phyloP scores from a whole-genome alignment of 2,113 vertebrate genomes.

The Fukomys damarensis region DNA sequence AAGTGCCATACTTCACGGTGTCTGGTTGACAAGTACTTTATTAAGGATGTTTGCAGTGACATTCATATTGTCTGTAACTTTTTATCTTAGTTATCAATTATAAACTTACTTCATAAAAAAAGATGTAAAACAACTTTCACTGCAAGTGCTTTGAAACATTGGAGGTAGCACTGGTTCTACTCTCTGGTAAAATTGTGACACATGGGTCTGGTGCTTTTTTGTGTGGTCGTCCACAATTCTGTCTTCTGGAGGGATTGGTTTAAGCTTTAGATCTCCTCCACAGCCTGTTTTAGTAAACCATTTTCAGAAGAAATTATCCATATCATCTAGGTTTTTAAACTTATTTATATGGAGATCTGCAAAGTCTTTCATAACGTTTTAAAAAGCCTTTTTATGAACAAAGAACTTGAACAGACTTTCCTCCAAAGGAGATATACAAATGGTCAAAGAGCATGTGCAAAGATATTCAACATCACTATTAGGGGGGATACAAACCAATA shows the following conservation, averaged over 20 bases:
- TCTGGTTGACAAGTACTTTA: too few relatives aligned
- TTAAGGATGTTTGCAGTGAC: too few relatives aligned
- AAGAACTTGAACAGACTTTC: not conserved
- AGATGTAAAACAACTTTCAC: too few relatives aligned
- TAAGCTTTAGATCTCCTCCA: not conserved
- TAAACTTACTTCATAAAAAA: too few relatives aligned
- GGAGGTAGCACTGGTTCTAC: too few relatives aligned
- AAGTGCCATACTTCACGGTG: too few relatives aligned
- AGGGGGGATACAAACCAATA: not conserved
- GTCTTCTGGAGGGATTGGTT: not conserved
- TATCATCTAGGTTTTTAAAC: not conserved
- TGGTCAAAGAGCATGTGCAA: not conserved
- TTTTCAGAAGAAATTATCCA: not conserved
- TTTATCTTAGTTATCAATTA: too few relatives aligned
- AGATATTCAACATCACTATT: not conserved
- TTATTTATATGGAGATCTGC: not conserved
- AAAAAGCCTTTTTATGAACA: not conserved
- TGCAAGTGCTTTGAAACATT: too few relatives aligned
- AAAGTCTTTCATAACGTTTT: not conserved
- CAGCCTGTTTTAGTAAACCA: not conserved
- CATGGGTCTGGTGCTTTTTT: too few relatives aligned
- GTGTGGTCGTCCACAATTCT: too few relatives aligned
- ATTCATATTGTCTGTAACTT: too few relatives aligned
- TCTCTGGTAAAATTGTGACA: too few relatives aligned
- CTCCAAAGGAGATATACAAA: not conserved